These are phyloP conservation scores for Lasioglossum vierecki DNA, from an alignment of 2,888 invertebrate species.

Conservation along the genomic window DNA sequence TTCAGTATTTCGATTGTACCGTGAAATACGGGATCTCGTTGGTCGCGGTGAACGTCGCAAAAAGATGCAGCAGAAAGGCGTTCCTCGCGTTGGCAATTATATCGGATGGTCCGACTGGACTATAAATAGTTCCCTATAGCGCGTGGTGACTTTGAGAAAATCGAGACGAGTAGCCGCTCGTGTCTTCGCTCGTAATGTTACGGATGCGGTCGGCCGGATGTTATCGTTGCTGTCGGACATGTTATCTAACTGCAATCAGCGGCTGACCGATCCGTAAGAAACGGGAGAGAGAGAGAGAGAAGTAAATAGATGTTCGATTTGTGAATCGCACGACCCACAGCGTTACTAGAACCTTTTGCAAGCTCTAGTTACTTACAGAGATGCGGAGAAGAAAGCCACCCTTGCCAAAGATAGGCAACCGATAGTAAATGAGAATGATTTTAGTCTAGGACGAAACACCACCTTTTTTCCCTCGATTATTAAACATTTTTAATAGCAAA, in stretches of 20 bases:
- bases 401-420: not conserved
- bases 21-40: not conserved
- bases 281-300: constrained; percentile 50
- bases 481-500: no score
- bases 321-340: not conserved
- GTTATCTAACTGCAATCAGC: constrained; percentile 35
- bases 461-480: no score
- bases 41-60: not conserved
- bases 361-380: no score
- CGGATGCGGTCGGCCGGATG: not conserved
- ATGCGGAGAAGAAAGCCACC: no score
- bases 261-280: constrained; percentile 41
- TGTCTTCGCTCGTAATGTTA: not conserved
- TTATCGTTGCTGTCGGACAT: constrained; percentile 27
- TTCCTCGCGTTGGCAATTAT: not conserved
- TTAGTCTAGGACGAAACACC: no score
- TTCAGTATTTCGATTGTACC: not conserved
- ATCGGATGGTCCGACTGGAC: not conserved
- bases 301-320: not conserved
- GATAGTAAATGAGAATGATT: no score
- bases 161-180: not conserved
- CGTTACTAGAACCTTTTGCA: not conserved
- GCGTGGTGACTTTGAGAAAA: constrained; percentile 23
- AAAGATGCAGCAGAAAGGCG: not conserved
- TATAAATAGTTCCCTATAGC: constrained; percentile 4